Evolutionary conservation across 2,888 invertebrate genomes (phyloP).

Genomic region (Heliconius charithonia): DNA sequence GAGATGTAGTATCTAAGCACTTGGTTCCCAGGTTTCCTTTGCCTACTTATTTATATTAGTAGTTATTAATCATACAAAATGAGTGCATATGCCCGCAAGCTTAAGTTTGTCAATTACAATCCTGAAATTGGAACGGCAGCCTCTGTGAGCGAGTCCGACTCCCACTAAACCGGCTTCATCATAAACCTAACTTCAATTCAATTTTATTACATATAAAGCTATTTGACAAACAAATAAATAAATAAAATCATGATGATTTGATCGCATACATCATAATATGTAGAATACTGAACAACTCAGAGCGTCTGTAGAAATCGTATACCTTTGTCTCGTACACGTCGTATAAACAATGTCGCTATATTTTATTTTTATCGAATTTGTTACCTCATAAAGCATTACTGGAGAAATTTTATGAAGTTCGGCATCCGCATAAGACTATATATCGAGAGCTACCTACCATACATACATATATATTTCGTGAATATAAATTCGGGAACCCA

Average conservation of each 20-base stretch:
- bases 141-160: too few species aligned
- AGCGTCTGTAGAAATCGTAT: neutral
- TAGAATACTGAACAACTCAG: neutral
- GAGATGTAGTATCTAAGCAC: too few species aligned
- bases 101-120: too few species aligned
- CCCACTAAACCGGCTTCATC: too few species aligned
- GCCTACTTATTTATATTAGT: too few species aligned
- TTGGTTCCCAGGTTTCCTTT: too few species aligned
- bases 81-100: too few species aligned
- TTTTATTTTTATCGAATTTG: conserved; percentile 35
- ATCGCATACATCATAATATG: neutral
- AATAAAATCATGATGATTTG: neutral
- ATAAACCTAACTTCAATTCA: neutral
- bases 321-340: neutral
- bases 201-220: neutral
- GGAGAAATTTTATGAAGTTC: conserved; percentile 37
- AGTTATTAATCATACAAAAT: too few species aligned
- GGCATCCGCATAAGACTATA: conserved; percentile 14
- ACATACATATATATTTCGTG: conserved; percentile 23
- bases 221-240: neutral
- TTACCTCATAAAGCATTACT: conserved; percentile 30
- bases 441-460: neutral
- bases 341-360: conserved; percentile 25
- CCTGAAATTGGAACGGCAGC: too few species aligned
- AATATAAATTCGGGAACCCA: conserved; percentile 35